Evolutionary conservation across 2,888 invertebrate genomes (phyloP).

Genomic region (Gari tellinella): DNA sequence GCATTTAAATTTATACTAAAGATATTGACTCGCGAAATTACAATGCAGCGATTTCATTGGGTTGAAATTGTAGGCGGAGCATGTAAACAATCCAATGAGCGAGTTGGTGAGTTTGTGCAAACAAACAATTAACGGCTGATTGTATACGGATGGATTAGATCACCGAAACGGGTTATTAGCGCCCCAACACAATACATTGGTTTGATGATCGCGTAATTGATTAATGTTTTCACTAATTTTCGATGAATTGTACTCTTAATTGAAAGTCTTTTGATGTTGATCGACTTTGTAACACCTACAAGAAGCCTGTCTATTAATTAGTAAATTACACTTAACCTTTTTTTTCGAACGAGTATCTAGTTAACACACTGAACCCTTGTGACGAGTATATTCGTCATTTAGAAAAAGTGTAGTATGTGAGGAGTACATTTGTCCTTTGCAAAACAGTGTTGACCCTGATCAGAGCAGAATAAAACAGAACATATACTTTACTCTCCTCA

Average conservation of each 20-base stretch:
- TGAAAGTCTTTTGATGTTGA: conserved; percentile 46
- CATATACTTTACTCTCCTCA: too few species aligned
- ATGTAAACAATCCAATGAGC: conserved; percentile 48
- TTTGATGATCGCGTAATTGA: background rate
- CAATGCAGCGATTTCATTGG: conserved; percentile 48
- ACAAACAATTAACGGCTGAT: conserved; percentile 56
- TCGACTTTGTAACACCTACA: conserved; percentile 53
- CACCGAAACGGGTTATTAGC: conserved; percentile 45
- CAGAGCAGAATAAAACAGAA: too few species aligned
- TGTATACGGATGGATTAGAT: conserved; percentile 23
- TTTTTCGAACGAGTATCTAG: too few species aligned
- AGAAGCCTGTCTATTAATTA: conserved; percentile 32
- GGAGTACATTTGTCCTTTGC: too few species aligned
- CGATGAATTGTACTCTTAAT: conserved; percentile 48
- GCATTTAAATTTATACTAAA: conserved; percentile 1
- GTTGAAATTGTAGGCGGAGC: conserved; percentile 39
- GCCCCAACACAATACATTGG: conserved; percentile 5
- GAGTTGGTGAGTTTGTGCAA: conserved; percentile 49
- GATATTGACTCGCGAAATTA: conserved; percentile 13
- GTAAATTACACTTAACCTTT: conserved; percentile 27
- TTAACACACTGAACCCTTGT: too few species aligned
- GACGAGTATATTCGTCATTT: too few species aligned
- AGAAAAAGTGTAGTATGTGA: too few species aligned
- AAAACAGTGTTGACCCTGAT: too few species aligned
- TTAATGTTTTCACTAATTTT: conserved; percentile 11